These are phyloP conservation scores for Odontamblyopus rebecca DNA, from an alignment of 2,797 vertebrate genomes.

Conservation along the genomic window DNA sequence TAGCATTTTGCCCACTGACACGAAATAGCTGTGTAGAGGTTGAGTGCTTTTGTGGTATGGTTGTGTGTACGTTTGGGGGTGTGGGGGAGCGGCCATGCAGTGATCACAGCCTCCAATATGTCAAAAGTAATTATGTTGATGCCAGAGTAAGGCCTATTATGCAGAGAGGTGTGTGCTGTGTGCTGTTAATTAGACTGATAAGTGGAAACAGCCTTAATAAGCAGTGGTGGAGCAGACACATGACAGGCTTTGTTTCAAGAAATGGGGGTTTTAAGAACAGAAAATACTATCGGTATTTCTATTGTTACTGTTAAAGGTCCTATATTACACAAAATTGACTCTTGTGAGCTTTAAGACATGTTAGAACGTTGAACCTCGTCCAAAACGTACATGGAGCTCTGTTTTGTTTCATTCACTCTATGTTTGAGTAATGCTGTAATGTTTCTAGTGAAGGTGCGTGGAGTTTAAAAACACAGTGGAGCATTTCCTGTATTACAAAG, in stretches of 20 bases:
- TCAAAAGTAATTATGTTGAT: constrained; percentile 75
- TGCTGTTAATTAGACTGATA: constrained; percentile 69
- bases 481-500: no score
- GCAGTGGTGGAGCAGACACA: constrained; percentile 21
- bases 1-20: constrained; percentile 64
- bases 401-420: no score
- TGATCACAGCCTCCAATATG: constrained; percentile 66
- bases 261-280: constrained; percentile 18
- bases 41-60: constrained; percentile 35
- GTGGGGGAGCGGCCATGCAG: constrained; percentile 50
- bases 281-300: background rate
- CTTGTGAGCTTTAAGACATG: no score
- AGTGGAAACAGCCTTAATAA: constrained; percentile 55
- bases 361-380: no score
- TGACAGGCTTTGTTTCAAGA: constrained; percentile 28
- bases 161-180: constrained; percentile 57
- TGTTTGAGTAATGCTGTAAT: no score
- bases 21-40: constrained; percentile 43
- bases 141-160: constrained; percentile 59
- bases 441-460: no score
- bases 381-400: no score
- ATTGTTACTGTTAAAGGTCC: background rate
- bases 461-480: no score
- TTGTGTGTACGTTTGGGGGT: constrained; percentile 26
- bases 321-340: no score